Base-by-base conservation (phyloP, 2,113 vertebrate species). In the western clawed frog (Xenopus tropicalis) region DNA sequence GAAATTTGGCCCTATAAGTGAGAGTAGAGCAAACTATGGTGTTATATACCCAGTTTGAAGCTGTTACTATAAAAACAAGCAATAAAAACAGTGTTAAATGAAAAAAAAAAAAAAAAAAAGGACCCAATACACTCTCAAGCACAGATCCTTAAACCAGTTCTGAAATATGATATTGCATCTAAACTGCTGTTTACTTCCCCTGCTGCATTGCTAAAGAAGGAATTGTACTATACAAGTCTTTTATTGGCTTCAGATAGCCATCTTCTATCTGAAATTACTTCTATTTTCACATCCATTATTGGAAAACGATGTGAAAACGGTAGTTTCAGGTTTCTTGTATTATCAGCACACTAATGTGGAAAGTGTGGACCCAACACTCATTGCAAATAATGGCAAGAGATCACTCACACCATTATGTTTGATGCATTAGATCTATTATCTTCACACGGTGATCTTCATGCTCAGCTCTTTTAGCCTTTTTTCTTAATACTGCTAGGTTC, bases 161-260 rank as follows among this genome's bases (percentile, higher is more conserved):
- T 77, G 63, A 37, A 72, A 58, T 69, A 48, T 42, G 11, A 51
- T 6, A 46, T 44, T 11, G 69, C 2, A 37, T 72, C 58, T 71
- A 73, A 82, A 56, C 0, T 20, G n/a, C 78, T 85, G 80, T 83
- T 82, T 85, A 78, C 80, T 54, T 82, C 77, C 37, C 46, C 42
- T 83, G 52, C 66, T 74, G 57, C 0, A 69, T 21, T 25, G 79
- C 75, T 75, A 64, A 65, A 58, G 70, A 74, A 78, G 61, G 86
- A 84, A 86, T 77, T 81, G 80, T 79, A 64, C 74, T 71, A 61
- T 75, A 29, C 78, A 46, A 65, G 71, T 0, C 69, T 86, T 84
- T 82, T 80, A 83, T 82, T 87, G 71, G 78, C 77, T 83, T 79
- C 68, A 82, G 77, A 83, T 83, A 78, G 61, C 78, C 80, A 75